phyloP scores from a whole-genome alignment of 1,140 invertebrate species.

The Hypothenemus hampei region DNA sequence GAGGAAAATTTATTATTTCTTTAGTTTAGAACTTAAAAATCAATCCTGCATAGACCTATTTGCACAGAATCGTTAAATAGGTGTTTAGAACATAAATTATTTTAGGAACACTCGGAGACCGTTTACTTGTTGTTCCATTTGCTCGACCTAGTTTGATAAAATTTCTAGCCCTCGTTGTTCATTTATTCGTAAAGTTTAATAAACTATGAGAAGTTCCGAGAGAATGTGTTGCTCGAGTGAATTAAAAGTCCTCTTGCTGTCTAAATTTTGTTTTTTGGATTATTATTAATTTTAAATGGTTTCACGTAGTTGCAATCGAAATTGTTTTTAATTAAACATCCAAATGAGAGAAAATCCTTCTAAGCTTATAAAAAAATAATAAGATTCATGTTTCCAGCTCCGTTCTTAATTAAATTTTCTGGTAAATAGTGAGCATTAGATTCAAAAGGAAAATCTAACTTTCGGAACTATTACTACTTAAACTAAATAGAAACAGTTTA shows the following conservation, averaged over 20 bases:
- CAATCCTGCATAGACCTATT: no score
- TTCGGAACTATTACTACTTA: conserved; percentile 13
- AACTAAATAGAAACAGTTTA: conserved; percentile 22
- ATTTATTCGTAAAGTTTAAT: conserved; percentile 10
- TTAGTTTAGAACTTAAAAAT: no score
- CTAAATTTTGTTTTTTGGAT: no score
- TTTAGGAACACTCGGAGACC: not conserved
- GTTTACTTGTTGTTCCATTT: not conserved
- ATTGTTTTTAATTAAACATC: no score
- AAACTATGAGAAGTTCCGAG: not conserved
- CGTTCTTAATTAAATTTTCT: conserved; percentile 16
- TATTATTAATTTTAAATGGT: no score
- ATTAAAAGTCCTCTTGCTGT: conserved; percentile 6
- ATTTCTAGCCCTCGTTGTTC: not conserved
- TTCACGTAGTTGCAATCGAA: no score
- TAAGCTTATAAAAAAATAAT: no score
- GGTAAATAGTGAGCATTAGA: conserved; percentile 10
- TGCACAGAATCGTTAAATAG: not conserved
- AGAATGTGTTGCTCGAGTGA: conserved; percentile 1
- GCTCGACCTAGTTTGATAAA: conserved; percentile 4
- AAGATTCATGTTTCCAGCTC: no score
- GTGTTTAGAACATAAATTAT: not conserved
- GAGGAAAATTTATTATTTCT: no score
- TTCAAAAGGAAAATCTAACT: conserved; percentile 5
- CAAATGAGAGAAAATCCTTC: no score